Conservation (phyloP, 2,888 invertebrate species). For the Diplolepis rosae region DNA sequence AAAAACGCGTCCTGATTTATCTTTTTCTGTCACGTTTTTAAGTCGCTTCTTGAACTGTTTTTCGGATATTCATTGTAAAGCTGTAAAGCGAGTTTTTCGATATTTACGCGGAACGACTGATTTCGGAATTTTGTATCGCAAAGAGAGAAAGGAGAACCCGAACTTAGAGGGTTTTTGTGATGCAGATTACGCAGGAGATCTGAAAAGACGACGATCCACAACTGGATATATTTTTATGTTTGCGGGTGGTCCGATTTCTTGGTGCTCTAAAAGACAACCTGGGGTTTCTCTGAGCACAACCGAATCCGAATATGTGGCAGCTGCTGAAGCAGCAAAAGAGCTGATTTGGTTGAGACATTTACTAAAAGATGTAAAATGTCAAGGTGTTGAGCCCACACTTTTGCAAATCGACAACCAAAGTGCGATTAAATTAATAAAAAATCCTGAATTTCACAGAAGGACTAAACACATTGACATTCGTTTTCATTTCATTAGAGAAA, state of each 20-base stretch:
- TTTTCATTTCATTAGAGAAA: slow-evolving; percentile 47
- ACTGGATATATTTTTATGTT: neutral
- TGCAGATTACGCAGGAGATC: neutral
- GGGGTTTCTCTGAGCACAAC: slow-evolving; percentile 6
- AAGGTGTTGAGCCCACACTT: slow-evolving; percentile 10
- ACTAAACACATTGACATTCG: slow-evolving; percentile 53
- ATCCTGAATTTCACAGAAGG: slow-evolving; percentile 50
- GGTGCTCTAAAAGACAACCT: neutral
- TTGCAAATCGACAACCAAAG: slow-evolving; percentile 52
- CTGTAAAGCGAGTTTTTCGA: too few relatives aligned
- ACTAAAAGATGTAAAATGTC: neutral
- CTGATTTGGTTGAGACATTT: slow-evolving; percentile 2
- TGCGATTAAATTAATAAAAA: slow-evolving; percentile 46
- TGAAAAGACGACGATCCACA: neutral
- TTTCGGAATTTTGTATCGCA: too few relatives aligned
- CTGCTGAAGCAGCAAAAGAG: slow-evolving; percentile 6
- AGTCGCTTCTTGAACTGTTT: too few relatives aligned
- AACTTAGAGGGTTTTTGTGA: neutral
- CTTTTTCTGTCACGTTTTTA: too few relatives aligned
- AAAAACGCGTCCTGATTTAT: too few relatives aligned
- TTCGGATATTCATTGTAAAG: too few relatives aligned
- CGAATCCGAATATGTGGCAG: slow-evolving; percentile 22
- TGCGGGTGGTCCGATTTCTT: neutral
- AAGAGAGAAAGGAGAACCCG: too few relatives aligned
- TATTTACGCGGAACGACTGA: too few relatives aligned